These are phyloP conservation scores for Solenopsis invicta DNA, from an alignment of 1,140 invertebrate species.

Conservation along the genomic window DNA sequence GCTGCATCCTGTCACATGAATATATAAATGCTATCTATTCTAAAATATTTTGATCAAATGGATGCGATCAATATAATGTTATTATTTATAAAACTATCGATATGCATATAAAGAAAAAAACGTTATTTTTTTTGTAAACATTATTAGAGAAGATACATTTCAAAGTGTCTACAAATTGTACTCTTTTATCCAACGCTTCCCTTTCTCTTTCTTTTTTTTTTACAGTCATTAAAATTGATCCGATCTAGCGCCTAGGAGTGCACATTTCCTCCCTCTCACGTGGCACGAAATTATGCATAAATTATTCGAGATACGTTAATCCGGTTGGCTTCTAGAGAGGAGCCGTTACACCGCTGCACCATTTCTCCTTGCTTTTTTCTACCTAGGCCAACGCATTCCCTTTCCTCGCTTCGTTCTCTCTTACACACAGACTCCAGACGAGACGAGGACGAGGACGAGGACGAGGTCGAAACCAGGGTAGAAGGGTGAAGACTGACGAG, in stretches of 20 bases:
- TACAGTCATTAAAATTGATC: conserved; percentile 24
- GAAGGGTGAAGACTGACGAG: conserved; percentile 69
- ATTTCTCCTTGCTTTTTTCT: conserved; percentile 48
- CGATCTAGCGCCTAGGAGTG: conserved; percentile 1
- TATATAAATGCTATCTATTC: neutral
- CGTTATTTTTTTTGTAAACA: too few species aligned
- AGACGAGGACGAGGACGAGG: neutral
- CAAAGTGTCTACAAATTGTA: neutral
- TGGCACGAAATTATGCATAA: conserved; percentile 71
- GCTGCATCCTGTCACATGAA: neutral
- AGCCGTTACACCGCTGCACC: conserved; percentile 58
- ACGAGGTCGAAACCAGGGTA: conserved; percentile 66
- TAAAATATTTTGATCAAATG: neutral
- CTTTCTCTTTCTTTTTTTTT: neutral
- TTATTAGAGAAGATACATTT: neutral
- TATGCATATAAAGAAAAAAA: neutral
- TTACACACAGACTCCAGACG: conserved; percentile 30
- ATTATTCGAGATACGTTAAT: conserved; percentile 82
- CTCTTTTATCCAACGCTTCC: neutral
- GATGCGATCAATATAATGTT: neutral
- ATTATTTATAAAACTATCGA: neutral
- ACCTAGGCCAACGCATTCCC: conserved; percentile 39
- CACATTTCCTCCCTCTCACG: conserved; percentile 7
- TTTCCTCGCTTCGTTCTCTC: conserved; percentile 30
- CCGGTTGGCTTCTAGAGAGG: conserved; percentile 76